Conservation (phyloP, 2,888 invertebrate genomes). For the Trypoxylon attenuatum region DNA sequence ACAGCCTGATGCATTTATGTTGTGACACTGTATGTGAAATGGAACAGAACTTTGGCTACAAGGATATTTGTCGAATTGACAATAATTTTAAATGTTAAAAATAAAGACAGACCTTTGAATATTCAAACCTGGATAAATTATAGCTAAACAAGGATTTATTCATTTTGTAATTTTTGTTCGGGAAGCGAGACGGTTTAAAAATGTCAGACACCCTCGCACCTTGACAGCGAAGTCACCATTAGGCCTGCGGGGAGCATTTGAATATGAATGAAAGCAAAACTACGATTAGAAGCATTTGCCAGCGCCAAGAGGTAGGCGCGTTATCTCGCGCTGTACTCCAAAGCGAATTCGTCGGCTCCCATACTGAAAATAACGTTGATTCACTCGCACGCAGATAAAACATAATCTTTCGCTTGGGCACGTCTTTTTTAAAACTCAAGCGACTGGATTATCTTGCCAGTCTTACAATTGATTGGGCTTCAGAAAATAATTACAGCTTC, state of each 20-base stretch:
- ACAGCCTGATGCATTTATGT: too few species aligned
- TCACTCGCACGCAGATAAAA: neutral
- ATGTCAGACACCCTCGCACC: neutral
- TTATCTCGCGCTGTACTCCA: slow-evolving; percentile 3
- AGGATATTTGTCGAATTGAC: neutral
- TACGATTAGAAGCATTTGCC: neutral
- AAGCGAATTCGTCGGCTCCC: neutral
- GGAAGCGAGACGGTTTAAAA: neutral
- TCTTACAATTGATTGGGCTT: neutral
- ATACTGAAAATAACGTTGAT: slow-evolving; percentile 9
- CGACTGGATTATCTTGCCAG: too few species aligned
- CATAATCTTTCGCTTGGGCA: too few species aligned
- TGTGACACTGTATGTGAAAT: too few species aligned
- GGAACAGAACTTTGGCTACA: too few species aligned
- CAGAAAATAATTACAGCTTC: too few species aligned
- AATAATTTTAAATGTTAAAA: too few species aligned
- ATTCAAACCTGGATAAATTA: too few species aligned
- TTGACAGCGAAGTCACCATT: neutral
- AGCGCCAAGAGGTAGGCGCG: neutral
- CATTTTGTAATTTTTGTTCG: neutral
- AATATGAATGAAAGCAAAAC: slow-evolving; percentile 1
- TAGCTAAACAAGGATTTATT: neutral
- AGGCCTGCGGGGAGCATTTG: neutral
- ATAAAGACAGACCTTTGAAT: too few species aligned
- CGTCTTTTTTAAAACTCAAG: too few species aligned